Conservation (phyloP, 2,888 invertebrate species). For the Phlogophora meticulosa region DNA sequence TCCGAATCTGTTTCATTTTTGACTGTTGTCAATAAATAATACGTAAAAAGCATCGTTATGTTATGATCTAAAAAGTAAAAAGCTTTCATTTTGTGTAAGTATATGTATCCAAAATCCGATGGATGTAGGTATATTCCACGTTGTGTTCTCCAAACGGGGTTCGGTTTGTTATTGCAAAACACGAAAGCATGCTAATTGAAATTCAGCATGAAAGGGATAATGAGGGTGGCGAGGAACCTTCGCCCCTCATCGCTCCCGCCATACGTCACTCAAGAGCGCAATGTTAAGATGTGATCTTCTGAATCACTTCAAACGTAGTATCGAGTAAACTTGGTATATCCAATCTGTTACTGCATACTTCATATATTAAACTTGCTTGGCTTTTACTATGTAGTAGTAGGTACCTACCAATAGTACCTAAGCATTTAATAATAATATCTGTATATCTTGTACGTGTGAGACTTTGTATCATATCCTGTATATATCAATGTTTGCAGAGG, state of each 20-base stretch:
- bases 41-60: neutral
- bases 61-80: neutral
- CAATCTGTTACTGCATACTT: conserved; percentile 31
- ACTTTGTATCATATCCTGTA: too few species aligned
- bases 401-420: too few species aligned
- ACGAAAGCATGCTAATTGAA: conserved; percentile 89
- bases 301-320: conserved; percentile 69
- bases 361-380: neutral
- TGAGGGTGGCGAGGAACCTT: conserved; percentile 77
- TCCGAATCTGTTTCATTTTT: too few species aligned
- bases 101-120: conserved; percentile 24
- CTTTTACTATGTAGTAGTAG: conserved; percentile 3
- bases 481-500: too few species aligned
- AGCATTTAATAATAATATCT: too few species aligned
- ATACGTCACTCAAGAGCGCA: conserved; percentile 78
- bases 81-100: conserved; percentile 11
- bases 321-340: conserved; percentile 48
- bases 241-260: conserved; percentile 71
- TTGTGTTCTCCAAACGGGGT: conserved; percentile 76
- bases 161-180: conserved; percentile 87
- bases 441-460: too few species aligned
- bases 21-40: neutral
- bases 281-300: conserved; percentile 70
- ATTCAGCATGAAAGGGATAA: conserved; percentile 91
- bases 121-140: conserved; percentile 51